These are phyloP conservation scores for Nanorana parkeri DNA, from an alignment of 2,113 vertebrate species.

Conservation along the genomic window DNA sequence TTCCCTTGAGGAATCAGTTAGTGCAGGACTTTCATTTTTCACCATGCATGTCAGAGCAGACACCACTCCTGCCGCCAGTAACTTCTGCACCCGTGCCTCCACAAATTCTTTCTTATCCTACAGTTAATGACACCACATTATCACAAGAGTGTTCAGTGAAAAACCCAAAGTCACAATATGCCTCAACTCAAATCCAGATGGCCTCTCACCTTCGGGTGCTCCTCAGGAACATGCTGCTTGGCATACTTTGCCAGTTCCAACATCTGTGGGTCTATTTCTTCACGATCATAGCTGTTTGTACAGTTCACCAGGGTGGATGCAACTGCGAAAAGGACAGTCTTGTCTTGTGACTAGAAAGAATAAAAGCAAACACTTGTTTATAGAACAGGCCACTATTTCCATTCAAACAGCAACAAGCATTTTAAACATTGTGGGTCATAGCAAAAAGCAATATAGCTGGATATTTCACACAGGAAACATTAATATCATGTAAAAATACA, in stretches of 20 bases:
- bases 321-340: slow-evolving; percentile 90
- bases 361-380: too few species aligned
- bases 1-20: slow-evolving; percentile 88
- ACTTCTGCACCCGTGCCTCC: slow-evolving; percentile 82
- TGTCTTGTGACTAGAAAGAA: slow-evolving; percentile 84
- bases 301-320: slow-evolving; percentile 94
- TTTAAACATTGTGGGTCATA: too few species aligned
- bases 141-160: too few species aligned
- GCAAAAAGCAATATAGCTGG: too few species aligned
- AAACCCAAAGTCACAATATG: too few species aligned
- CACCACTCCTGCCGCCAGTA: slow-evolving; percentile 87
- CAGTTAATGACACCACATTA: neutral
- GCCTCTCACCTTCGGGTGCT: slow-evolving; percentile 90
- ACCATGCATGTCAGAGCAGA: slow-evolving; percentile 93
- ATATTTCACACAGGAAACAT: too few species aligned
- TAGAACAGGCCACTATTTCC: too few species aligned
- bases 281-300: slow-evolving; percentile 93
- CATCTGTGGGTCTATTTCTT: slow-evolving; percentile 94
- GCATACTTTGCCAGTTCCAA: slow-evolving; percentile 96
- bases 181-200: neutral
- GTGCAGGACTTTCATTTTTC: slow-evolving; percentile 86
- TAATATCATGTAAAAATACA: too few species aligned
- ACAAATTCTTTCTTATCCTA: slow-evolving; percentile 87
- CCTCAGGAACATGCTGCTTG: slow-evolving; percentile 94
- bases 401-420: too few species aligned